Percentiles rank a stretch among this genome's conserved stretches.
Evolutionary conservation across 2,888 invertebrate genomes (phyloP).

Genomic region (Nebria brevicollis): DNA sequence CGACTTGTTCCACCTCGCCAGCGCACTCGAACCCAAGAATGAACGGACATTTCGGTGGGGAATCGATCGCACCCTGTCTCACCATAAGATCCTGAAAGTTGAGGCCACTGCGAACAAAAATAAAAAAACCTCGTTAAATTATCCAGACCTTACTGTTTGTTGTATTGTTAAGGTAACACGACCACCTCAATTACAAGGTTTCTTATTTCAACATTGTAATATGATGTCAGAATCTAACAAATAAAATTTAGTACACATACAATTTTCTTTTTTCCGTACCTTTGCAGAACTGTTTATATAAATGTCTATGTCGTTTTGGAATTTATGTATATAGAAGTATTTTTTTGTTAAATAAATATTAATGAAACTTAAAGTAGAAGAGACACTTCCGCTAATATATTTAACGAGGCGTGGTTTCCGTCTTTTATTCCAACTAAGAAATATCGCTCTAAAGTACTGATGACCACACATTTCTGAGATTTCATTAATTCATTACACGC

Average conservation of each 20-base stretch:
- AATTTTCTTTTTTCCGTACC: too few relatives aligned
- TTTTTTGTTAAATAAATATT: too few relatives aligned
- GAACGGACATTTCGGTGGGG: conserved; percentile 89
- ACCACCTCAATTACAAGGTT: not conserved
- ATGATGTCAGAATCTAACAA: not conserved
- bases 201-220: conserved; percentile 11
- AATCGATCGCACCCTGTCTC: conserved; percentile 86
- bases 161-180: not conserved
- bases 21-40: conserved; percentile 90
- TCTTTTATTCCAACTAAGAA: not conserved
- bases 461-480: too few relatives aligned
- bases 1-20: conserved; percentile 82
- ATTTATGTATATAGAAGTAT: too few relatives aligned
- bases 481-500: too few relatives aligned
- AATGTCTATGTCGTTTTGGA: too few relatives aligned
- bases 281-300: too few relatives aligned
- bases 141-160: not conserved
- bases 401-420: conserved; percentile 24
- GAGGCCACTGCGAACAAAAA: conserved; percentile 77
- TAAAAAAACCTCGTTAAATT: conserved; percentile 23
- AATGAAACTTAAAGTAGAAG: not conserved
- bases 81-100: conserved; percentile 92
- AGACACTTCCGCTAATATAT: conserved; percentile 20
- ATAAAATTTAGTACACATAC: not conserved
- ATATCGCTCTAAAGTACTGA: too few relatives aligned